Percentiles rank a stretch among this genome's conserved stretches.
phyloP scores from a whole-genome alignment of 1,140 invertebrate species.

The Drosophila tristis region DNA sequence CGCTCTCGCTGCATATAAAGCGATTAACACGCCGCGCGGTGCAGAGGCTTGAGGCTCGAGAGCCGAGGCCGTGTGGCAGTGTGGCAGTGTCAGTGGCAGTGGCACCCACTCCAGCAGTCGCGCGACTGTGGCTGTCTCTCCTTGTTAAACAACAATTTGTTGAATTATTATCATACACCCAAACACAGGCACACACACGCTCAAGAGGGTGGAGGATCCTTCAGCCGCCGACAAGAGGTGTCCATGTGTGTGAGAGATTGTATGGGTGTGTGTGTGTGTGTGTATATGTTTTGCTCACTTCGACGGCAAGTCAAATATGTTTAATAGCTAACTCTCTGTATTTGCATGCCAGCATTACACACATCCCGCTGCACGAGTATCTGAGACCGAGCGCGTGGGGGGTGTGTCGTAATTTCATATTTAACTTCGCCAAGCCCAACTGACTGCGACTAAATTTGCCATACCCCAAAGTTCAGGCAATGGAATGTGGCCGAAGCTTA shows the following conservation, averaged over 20 bases:
- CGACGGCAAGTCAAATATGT: slow-evolving; percentile 68
- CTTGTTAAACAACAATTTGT: slow-evolving; percentile 81
- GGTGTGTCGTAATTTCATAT: slow-evolving; percentile 35
- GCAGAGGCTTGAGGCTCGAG: slow-evolving; percentile 23
- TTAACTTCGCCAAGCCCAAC: slow-evolving; percentile 16
- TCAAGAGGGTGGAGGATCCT: slow-evolving; percentile 21
- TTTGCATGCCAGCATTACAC: slow-evolving; percentile 37
- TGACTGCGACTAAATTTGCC: slow-evolving; percentile 1
- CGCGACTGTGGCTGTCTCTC: slow-evolving; percentile 70
- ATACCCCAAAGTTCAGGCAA: slow-evolving; percentile 8
- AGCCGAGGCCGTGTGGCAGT: background rate
- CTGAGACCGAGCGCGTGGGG: background rate
- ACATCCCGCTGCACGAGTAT: slow-evolving; percentile 4
- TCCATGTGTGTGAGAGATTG: background rate
- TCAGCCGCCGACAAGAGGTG: slow-evolving; percentile 43
- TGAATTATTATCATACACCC: slow-evolving; percentile 76
- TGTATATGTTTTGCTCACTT: slow-evolving; percentile 53
- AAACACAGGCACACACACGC: slow-evolving; percentile 17
- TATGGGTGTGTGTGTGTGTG: background rate
- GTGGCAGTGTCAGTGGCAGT: background rate
- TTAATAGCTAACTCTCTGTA: slow-evolving; percentile 57
- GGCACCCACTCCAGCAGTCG: slow-evolving; percentile 54
- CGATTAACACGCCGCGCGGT: slow-evolving; percentile 72
- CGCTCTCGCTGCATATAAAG: slow-evolving; percentile 72
- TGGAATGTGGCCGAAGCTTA: slow-evolving; percentile 1